A percentile compares a stretch with the other conserved stretches of the same genome.
Evolutionary conservation across 2,888 invertebrate species (phyloP).

Genomic region (Punctoribates punctum): DNA sequence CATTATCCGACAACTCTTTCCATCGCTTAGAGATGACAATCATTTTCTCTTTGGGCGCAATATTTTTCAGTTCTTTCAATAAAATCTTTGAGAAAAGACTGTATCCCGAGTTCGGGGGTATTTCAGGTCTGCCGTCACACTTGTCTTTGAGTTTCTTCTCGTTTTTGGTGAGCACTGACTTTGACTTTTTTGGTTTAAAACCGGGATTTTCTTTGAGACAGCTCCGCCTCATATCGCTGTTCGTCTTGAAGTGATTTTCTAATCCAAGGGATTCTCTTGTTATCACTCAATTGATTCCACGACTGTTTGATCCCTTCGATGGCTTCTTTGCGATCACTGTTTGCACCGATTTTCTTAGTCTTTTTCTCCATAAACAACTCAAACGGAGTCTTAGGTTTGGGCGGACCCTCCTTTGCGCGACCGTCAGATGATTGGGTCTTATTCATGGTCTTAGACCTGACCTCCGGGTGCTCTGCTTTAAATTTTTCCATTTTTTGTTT

Average conservation of each 20-base stretch:
- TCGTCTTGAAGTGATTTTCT: slow-evolving; percentile 52
- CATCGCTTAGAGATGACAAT: slow-evolving; percentile 57
- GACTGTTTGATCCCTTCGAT: slow-evolving; percentile 55
- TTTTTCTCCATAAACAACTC: slow-evolving; percentile 48
- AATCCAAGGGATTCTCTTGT: slow-evolving; percentile 59
- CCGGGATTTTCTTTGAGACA: slow-evolving; percentile 49
- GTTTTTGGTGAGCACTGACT: slow-evolving; percentile 57
- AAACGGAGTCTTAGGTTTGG: slow-evolving; percentile 57
- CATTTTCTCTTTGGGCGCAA: slow-evolving; percentile 57
- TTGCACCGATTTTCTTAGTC: slow-evolving; percentile 18
- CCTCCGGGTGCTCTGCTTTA: slow-evolving; percentile 56
- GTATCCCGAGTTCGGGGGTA: slow-evolving; percentile 60
- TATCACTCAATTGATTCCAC: slow-evolving; percentile 57
- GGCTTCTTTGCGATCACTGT: slow-evolving; percentile 49
- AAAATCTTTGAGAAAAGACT: slow-evolving; percentile 57
- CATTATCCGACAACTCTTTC: slow-evolving; percentile 56
- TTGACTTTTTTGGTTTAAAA: slow-evolving; percentile 49
- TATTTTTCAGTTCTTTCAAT: slow-evolving; percentile 55
- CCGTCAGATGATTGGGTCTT: slow-evolving; percentile 44
- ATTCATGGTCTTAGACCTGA: slow-evolving; percentile 42
- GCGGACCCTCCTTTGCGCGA: slow-evolving; percentile 51
- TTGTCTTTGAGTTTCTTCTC: slow-evolving; percentile 57
- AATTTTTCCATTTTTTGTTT: slow-evolving; percentile 57
- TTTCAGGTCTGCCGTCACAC: slow-evolving; percentile 58
- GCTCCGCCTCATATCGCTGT: slow-evolving; percentile 48